Percentiles rank a stretch among this genome's conserved stretches.
Evolutionary conservation across 2,113 vertebrate species (phyloP).

Genomic region (Ciconia stormi): DNA sequence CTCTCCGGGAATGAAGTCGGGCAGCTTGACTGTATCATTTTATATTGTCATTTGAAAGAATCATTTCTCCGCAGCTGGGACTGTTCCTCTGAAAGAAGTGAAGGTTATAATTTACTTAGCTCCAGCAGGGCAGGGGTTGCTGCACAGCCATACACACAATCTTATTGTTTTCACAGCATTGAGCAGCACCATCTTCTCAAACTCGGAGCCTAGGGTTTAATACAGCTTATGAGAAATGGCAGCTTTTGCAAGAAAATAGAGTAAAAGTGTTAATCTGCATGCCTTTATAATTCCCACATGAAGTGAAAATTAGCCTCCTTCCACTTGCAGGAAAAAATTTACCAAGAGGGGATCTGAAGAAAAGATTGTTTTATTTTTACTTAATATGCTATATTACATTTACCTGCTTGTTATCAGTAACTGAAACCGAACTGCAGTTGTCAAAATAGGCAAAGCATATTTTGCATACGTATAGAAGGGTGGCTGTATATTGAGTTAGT

Average conservation of each 20-base stretch:
- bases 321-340: neutral
- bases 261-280: neutral
- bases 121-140: conserved; percentile 42
- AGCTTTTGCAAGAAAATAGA: conserved; percentile 16
- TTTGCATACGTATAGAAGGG: accelerated
- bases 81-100: conserved; percentile 39
- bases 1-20: conserved; percentile 35
- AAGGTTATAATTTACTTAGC: conserved; percentile 63
- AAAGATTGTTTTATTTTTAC: neutral
- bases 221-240: conserved; percentile 8
- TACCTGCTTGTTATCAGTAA: neutral
- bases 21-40: conserved; percentile 52
- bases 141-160: neutral
- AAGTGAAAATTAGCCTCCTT: neutral
- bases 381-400: neutral
- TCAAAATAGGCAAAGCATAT: neutral
- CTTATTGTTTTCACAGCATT: conserved; percentile 3
- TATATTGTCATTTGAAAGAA: conserved; percentile 56
- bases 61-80: conserved; percentile 58
- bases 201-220: neutral
- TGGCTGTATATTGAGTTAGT: neutral
- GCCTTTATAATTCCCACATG: conserved; percentile 21
- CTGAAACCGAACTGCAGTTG: neutral
- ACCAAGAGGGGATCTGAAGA: neutral
- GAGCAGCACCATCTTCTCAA: conserved; percentile 29